Conservation (phyloP, 2,797 vertebrate species). For the Tympanoctomys barrerae region DNA sequence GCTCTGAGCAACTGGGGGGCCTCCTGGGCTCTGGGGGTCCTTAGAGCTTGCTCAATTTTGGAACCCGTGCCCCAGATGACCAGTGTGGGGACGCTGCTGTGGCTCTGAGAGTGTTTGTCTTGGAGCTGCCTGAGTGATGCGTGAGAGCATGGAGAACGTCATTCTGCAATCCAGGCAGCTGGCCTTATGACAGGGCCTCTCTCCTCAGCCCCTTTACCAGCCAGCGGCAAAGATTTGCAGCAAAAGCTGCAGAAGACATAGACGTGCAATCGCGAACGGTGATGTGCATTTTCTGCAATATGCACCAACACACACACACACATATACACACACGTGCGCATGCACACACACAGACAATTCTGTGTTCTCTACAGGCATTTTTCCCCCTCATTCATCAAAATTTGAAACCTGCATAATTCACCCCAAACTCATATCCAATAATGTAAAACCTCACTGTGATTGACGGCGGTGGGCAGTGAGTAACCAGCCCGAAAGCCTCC, state of each 20-base stretch:
- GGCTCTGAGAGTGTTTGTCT: rapidly evolving
- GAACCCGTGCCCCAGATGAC: too few relatives aligned
- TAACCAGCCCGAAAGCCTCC: background rate
- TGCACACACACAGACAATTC: background rate
- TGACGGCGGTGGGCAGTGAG: background rate
- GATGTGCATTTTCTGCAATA: background rate
- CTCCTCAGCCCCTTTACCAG: rapidly evolving
- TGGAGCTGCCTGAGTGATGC: rapidly evolving
- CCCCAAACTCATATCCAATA: slow-evolving; percentile 42
- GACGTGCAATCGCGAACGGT: background rate
- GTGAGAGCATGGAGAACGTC: background rate
- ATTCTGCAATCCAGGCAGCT: rapidly evolving
- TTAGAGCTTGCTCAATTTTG: rapidly evolving
- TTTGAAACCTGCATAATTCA: slow-evolving; percentile 45
- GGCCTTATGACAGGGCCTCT: rapidly evolving
- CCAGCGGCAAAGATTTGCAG: rapidly evolving
- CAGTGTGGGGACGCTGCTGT: rapidly evolving
- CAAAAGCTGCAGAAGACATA: background rate
- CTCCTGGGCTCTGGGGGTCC: rapidly evolving
- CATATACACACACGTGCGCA: background rate
- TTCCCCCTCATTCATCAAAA: background rate
- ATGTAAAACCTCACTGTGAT: background rate
- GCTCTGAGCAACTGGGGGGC: rapidly evolving
- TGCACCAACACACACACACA: background rate
- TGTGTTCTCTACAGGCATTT: background rate